Conservation (phyloP, 1,140 invertebrate genomes). For the Neodiprion fabricii region DNA sequence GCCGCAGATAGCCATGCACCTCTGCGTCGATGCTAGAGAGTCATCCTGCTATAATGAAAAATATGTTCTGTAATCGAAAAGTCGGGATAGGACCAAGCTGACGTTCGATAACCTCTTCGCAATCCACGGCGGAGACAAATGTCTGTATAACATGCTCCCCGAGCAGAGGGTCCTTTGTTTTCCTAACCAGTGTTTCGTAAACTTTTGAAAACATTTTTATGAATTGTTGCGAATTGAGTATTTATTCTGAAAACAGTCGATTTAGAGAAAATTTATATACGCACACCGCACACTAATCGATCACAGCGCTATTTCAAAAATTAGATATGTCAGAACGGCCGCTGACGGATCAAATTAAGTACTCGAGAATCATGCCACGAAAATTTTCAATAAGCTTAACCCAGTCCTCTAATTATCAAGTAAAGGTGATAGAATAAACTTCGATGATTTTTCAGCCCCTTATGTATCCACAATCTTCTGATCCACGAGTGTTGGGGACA, state of each 20-base stretch:
- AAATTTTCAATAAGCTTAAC: background rate
- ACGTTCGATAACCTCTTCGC: constrained; percentile 21
- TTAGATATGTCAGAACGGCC: background rate
- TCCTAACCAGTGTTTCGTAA: constrained; percentile 13
- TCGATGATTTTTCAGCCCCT: background rate
- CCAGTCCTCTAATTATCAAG: background rate
- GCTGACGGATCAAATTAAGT: background rate
- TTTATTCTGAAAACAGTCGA: too few relatives aligned
- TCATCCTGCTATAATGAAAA: constrained; percentile 24
- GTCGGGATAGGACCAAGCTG: background rate
- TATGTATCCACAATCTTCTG: background rate
- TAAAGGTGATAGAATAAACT: background rate
- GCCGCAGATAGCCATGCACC: constrained; percentile 26
- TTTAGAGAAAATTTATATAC: background rate
- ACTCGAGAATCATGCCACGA: background rate
- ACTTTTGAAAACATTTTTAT: background rate
- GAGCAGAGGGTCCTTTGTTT: constrained; percentile 22
- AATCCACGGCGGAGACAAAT: constrained; percentile 23
- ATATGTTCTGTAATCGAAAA: constrained; percentile 9
- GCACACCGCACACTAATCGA: background rate
- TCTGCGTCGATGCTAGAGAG: constrained; percentile 21
- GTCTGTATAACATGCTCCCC: constrained; percentile 24
- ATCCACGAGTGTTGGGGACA: background rate
- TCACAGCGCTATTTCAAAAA: background rate
- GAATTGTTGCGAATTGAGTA: constrained; percentile 9